Conservation (phyloP, 2,888 invertebrate species). For the Thymelicus lineola region DNA sequence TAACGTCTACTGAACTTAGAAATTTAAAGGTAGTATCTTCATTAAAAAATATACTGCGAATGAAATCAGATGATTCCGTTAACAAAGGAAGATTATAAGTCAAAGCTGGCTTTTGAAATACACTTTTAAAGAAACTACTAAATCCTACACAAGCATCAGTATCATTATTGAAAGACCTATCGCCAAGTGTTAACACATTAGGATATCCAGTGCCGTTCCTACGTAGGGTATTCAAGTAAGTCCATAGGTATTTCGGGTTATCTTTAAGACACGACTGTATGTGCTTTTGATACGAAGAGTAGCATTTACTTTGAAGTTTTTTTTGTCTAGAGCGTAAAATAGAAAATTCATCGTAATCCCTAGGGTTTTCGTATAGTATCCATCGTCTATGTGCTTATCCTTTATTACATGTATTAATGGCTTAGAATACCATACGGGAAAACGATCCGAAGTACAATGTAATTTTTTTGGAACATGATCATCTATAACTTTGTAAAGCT, state of each 20-base stretch:
- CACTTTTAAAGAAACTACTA: conserved; percentile 24
- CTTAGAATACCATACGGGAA: conserved; percentile 8
- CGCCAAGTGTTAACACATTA: neutral
- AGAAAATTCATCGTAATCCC: conserved; percentile 19
- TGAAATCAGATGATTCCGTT: conserved; percentile 6
- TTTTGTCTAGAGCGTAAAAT: no score
- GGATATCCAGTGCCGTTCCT: conserved; percentile 9
- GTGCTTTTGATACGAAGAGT: neutral
- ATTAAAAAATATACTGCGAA: conserved; percentile 7
- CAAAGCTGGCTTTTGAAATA: conserved; percentile 17
- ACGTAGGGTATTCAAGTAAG: conserved; percentile 1
- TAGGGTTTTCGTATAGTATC: neutral
- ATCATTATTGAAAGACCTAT: neutral
- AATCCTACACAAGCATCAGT: conserved; percentile 14
- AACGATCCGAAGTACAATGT: neutral
- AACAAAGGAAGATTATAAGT: conserved; percentile 1
- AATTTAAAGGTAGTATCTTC: conserved; percentile 6
- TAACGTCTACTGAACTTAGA: no score
- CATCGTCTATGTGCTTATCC: conserved; percentile 1
- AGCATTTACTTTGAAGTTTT: conserved; percentile 6
- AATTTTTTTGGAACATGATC: neutral
- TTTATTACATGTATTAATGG: conserved; percentile 10
- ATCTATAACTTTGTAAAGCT: neutral
- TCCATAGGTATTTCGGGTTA: conserved; percentile 9
- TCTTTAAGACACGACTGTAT: conserved; percentile 9